Evolutionary conservation across 2,888 invertebrate species (phyloP).

Genomic region (Metalampra italica): DNA sequence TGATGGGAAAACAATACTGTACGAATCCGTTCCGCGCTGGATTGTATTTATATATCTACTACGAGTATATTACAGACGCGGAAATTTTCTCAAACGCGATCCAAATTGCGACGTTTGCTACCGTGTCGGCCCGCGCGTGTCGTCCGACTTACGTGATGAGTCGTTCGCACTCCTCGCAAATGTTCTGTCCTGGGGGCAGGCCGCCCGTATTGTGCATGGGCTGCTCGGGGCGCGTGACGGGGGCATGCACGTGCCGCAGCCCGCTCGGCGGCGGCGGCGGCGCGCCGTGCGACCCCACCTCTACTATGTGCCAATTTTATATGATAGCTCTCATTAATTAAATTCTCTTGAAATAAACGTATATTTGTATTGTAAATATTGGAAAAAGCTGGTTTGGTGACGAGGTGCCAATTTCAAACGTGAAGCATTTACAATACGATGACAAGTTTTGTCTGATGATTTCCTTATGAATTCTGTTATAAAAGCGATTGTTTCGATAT

Average conservation of each 20-base stretch:
- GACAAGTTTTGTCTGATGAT: background rate
- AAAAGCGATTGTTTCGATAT: background rate
- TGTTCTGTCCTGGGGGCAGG: conserved; percentile 92
- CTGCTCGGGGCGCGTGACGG: conserved; percentile 81
- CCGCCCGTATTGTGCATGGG: conserved; percentile 83
- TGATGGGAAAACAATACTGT: background rate
- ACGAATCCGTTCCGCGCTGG: background rate
- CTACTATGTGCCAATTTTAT: conserved; percentile 56
- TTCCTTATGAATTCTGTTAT: background rate
- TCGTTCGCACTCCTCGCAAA: conserved; percentile 98
- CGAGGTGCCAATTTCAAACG: background rate
- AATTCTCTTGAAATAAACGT: background rate
- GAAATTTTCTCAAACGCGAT: background rate
- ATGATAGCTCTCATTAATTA: conserved; percentile 24
- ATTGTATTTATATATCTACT: background rate
- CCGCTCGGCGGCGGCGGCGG: conserved; percentile 72
- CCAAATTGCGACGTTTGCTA: conserved; percentile 64
- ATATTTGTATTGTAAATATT: background rate
- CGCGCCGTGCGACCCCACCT: conserved; percentile 42
- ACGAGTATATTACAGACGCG: background rate
- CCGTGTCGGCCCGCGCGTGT: conserved; percentile 81
- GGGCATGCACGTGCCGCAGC: conserved; percentile 86
- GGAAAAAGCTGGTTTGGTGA: background rate
- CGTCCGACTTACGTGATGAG: conserved; percentile 96
- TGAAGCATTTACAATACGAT: background rate